Evolutionary conservation across 2,888 invertebrate species (phyloP).

Genomic region (Drosophila basisetae): DNA sequence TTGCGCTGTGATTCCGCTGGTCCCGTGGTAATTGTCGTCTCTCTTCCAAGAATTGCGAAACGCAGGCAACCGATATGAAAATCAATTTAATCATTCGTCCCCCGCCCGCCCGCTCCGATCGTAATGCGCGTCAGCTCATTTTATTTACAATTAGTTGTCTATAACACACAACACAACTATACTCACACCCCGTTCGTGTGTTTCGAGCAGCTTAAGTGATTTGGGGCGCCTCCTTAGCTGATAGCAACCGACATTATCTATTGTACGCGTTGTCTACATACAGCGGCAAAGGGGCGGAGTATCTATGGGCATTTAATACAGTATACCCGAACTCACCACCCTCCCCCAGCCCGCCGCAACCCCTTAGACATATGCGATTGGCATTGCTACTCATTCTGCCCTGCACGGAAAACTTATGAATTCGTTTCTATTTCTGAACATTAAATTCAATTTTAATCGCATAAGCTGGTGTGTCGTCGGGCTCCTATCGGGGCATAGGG

Average conservation of each 20-base stretch:
- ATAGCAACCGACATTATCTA: slow-evolving; percentile 71
- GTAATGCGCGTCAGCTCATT: slow-evolving; percentile 62
- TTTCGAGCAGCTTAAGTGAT: slow-evolving; percentile 78
- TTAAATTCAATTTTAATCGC: slow-evolving; percentile 80
- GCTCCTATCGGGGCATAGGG: slow-evolving; percentile 51
- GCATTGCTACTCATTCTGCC: slow-evolving; percentile 11
- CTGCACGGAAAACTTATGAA: slow-evolving; percentile 15
- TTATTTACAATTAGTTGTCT: slow-evolving; percentile 77
- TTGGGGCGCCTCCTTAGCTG: slow-evolving; percentile 81
- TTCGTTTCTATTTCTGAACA: slow-evolving; percentile 64
- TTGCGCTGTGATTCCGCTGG: slow-evolving; percentile 17
- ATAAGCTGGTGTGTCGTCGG: slow-evolving; percentile 71
- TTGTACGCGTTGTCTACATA: slow-evolving; percentile 15
- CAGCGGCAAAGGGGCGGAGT: slow-evolving; percentile 34
- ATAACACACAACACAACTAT: slow-evolving; percentile 28
- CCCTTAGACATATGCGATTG: slow-evolving; percentile 20
- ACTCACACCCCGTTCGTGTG: slow-evolving; percentile 27
- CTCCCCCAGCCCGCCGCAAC: not conserved
- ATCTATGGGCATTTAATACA: slow-evolving; percentile 67
- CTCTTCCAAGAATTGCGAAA: slow-evolving; percentile 39
- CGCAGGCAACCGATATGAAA: slow-evolving; percentile 62
- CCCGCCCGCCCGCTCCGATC: slow-evolving; percentile 9
- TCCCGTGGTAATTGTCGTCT: slow-evolving; percentile 31
- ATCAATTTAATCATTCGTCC: slow-evolving; percentile 72
- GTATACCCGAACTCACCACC: slow-evolving; percentile 16